Conservation (phyloP, 2,888 invertebrate genomes). For the Luperina nickerlii region DNA sequence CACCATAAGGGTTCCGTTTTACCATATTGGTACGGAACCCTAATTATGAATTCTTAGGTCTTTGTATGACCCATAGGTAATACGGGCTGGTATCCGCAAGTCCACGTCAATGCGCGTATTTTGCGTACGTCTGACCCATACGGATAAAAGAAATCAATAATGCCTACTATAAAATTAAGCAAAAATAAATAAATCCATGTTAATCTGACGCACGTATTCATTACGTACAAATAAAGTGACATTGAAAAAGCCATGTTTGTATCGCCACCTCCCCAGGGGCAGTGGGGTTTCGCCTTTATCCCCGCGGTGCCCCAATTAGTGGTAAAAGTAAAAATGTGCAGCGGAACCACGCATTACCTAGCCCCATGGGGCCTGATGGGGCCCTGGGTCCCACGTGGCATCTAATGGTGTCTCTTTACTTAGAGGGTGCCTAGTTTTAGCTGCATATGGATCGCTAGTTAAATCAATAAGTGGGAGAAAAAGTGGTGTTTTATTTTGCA, state of each 20-base stretch:
- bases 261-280: constrained; percentile 79
- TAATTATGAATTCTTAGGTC: too few relatives aligned
- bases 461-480: constrained; percentile 72
- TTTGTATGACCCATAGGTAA: too few relatives aligned
- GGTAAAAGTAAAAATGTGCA: constrained; percentile 89
- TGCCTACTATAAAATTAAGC: constrained; percentile 33
- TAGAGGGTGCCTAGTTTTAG: constrained; percentile 83
- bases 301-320: constrained; percentile 89
- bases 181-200: constrained; percentile 62
- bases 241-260: constrained; percentile 84
- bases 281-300: constrained; percentile 80
- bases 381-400: constrained; percentile 82
- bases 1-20: too few relatives aligned
- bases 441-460: constrained; percentile 87
- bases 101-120: too few relatives aligned
- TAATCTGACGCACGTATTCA: constrained; percentile 67
- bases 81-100: too few relatives aligned
- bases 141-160: not conserved
- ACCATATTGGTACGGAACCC: too few relatives aligned
- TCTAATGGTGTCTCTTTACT: constrained; percentile 88
- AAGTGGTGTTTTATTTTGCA: constrained; percentile 60
- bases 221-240: constrained; percentile 84
- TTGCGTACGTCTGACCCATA: too few relatives aligned
- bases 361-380: constrained; percentile 75
- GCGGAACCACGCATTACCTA: constrained; percentile 87